Conservation (phyloP, 2,113 vertebrate genomes). For the Tragulus kanchil region DNA sequence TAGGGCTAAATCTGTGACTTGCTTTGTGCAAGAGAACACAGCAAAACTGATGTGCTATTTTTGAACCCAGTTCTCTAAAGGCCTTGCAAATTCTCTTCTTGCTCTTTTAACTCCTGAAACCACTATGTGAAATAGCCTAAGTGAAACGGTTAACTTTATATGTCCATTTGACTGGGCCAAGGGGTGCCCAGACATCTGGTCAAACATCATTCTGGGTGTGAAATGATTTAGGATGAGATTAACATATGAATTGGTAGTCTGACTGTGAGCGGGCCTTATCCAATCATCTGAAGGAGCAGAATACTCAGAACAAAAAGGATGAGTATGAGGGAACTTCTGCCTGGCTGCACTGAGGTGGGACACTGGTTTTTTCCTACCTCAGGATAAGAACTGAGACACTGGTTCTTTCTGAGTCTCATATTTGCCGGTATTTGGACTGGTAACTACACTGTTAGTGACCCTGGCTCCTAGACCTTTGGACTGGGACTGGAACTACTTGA, state of each 20-base stretch:
- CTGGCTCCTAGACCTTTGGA: not conserved
- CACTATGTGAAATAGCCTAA: not conserved
- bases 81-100: constrained; percentile 16
- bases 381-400: not conserved
- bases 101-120: not conserved
- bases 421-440: not conserved
- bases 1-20: not conserved
- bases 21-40: not conserved
- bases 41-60: not conserved
- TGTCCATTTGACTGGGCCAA: not conserved
- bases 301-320: not conserved
- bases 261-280: not conserved
- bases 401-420: not conserved
- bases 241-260: not conserved
- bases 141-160: not conserved
- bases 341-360: not conserved
- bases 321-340: not conserved
- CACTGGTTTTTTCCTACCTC: not conserved
- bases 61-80: not conserved
- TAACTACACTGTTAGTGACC: not conserved
- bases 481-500: not conserved
- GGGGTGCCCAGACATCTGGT: not conserved
- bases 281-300: not conserved
- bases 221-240: not conserved
- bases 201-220: not conserved